Evolutionary conservation across 2,888 invertebrate species (phyloP).

Genomic region (Ctenicera cuprea): DNA sequence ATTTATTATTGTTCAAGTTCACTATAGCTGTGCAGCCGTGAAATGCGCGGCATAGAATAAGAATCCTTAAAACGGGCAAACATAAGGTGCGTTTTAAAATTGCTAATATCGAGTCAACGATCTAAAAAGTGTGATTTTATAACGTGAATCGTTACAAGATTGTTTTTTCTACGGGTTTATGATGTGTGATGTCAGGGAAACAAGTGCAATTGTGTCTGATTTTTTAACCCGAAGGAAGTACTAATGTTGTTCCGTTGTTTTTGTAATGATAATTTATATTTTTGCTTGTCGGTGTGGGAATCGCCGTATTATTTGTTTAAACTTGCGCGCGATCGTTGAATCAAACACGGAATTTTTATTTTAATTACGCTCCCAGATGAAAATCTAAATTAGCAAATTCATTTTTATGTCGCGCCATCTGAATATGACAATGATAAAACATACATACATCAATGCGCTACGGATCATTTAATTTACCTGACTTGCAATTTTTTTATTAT

Average conservation of each 20-base stretch:
- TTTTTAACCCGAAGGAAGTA: constrained; percentile 56
- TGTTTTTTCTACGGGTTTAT: constrained; percentile 56
- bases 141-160: constrained; percentile 57
- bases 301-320: constrained; percentile 34
- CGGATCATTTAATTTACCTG: constrained; percentile 7
- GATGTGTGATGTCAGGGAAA: constrained; percentile 57
- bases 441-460: not conserved
- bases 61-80: constrained; percentile 59
- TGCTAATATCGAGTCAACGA: constrained; percentile 59
- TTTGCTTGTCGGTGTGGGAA: constrained; percentile 42
- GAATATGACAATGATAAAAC: not conserved
- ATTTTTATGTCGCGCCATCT: not conserved
- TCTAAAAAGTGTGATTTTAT: constrained; percentile 61
- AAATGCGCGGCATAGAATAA: constrained; percentile 62
- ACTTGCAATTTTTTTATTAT: constrained; percentile 4
- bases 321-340: not conserved
- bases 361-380: not conserved
- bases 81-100: constrained; percentile 57
- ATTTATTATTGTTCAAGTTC: constrained; percentile 69
- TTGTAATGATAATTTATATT: constrained; percentile 47
- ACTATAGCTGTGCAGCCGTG: constrained; percentile 64
- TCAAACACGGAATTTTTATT: constrained; percentile 16
- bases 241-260: constrained; percentile 57
- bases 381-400: constrained; percentile 18
- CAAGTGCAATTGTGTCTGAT: constrained; percentile 50